Conservation (phyloP, 2,888 invertebrate genomes). For the Agrochola litura region DNA sequence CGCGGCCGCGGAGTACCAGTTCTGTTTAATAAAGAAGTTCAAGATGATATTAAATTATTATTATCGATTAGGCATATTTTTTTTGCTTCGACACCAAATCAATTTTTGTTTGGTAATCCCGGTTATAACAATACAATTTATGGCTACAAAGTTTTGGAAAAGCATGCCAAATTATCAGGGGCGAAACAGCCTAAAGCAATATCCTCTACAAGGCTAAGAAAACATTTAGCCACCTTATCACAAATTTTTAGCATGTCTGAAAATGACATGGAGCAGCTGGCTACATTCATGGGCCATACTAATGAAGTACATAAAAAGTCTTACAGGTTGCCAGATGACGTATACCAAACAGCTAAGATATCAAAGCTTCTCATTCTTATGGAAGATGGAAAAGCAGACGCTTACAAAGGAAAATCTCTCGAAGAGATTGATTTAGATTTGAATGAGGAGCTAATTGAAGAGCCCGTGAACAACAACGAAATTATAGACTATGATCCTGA, state of each 20-base stretch:
- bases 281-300: conserved; percentile 67
- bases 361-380: too few relatives aligned
- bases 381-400: too few relatives aligned
- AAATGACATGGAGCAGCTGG: conserved; percentile 70
- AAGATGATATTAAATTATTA: too few relatives aligned
- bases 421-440: too few relatives aligned
- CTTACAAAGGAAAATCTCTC: too few relatives aligned
- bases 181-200: conserved; percentile 69
- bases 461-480: too few relatives aligned
- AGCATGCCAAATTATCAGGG: conserved; percentile 57
- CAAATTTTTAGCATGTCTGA: conserved; percentile 70
- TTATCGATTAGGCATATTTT: too few relatives aligned
- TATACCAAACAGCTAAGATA: conserved; percentile 20
- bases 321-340: conserved; percentile 68
- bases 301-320: conserved; percentile 63
- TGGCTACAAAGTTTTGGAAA: conserved; percentile 71
- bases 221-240: conserved; percentile 48
- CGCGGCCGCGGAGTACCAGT: too few relatives aligned
- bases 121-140: conserved; percentile 48
- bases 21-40: too few relatives aligned
- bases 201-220: conserved; percentile 66
- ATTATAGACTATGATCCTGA: too few relatives aligned
- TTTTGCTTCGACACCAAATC: too few relatives aligned
- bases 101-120: conserved; percentile 36
- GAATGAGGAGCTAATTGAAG: too few relatives aligned